Base-by-base conservation (phyloP, 1,140 invertebrate species). In the Pseudomyrmex sp. region DNA sequence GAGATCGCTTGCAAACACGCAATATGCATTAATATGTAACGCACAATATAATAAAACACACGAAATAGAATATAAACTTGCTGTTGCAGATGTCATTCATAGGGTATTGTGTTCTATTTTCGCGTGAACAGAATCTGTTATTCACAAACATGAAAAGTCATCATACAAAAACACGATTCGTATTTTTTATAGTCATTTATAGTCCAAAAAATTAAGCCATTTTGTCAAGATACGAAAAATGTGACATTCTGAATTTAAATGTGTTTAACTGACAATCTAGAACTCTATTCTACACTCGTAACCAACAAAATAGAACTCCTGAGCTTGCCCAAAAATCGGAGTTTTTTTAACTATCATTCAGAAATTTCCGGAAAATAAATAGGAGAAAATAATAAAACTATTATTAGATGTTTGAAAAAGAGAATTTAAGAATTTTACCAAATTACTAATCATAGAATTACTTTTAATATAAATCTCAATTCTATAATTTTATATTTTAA, bases 51-150 rank as follows among this genome's bases (percentile, higher is more conserved):
- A 88, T 88, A 82, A 89, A 88, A 88, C 87, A 59, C 63, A 62
- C 69, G 46, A 26, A 26, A 26, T 83, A 80, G 58, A 50, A 35
- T 35, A 35, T 35, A 35, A 35, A 35, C 35, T 35, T 35, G 0
- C 35, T 69, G 69, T 44, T 59, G 63, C 77, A 48, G 70, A 80
- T 80, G 26, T 65, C 88, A 82, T 88, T 88, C 88, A 89, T 89
- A 68, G 86, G 35, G 66, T 84, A 80, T 88, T 75, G 86, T 83
- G 88, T 86, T 90, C 91, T 93, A 93, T 93, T 93, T 93, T 93
- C 58, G 35, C 35, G 92, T 90, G 86, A 83, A 87, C 69, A 58
- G 86, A 89, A 93, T 92, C 90, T 93, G 91, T 93, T 92, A 93
- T 85, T 89, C 62, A 54, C 62, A 91, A 93, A 89, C 74, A 75